Percentiles rank a stretch among this genome's conserved stretches.
These are phyloP conservation scores for Porites cylindrica DNA, from an alignment of 92 coral and sea anemone genomes.

Conservation along the genomic window DNA sequence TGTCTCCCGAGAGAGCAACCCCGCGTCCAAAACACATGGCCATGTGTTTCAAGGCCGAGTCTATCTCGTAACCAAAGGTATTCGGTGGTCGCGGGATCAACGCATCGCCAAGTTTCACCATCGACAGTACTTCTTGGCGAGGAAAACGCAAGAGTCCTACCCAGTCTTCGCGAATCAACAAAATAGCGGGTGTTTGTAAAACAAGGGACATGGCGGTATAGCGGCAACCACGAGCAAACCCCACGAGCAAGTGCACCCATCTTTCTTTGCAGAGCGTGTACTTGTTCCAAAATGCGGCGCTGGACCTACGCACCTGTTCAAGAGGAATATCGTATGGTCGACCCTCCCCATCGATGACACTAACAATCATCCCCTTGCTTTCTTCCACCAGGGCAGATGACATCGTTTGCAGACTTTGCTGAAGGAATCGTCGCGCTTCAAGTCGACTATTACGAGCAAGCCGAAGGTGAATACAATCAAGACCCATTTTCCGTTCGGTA, in stretches of 20 bases:
- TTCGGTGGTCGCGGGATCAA: background rate
- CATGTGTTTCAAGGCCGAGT: background rate
- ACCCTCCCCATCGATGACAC: background rate
- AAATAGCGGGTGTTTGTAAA: background rate
- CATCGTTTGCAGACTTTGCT: background rate
- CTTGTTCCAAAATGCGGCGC: background rate
- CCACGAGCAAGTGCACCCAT: constrained; percentile 1
- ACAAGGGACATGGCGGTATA: background rate
- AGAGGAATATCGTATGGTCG: background rate
- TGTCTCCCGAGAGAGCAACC: background rate
- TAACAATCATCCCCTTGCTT: background rate
- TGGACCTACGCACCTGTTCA: background rate
- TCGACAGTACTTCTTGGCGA: background rate
- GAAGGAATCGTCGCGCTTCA: background rate
- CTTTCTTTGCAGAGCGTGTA: background rate
- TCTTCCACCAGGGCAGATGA: background rate
- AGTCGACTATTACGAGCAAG: background rate
- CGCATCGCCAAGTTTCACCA: background rate
- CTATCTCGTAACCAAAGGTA: background rate
- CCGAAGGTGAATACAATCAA: background rate
- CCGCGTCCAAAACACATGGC: constrained; percentile 19
- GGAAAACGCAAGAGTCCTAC: background rate
- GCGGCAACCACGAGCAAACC: background rate
- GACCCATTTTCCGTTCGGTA: constrained; percentile 16
- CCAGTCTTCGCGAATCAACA: background rate